Evolutionary conservation across 2,113 vertebrate species (phyloP), one percentile per base, ranked within the genome.

Genomic region (Hypocryptadius cinnamomeus): DNA sequence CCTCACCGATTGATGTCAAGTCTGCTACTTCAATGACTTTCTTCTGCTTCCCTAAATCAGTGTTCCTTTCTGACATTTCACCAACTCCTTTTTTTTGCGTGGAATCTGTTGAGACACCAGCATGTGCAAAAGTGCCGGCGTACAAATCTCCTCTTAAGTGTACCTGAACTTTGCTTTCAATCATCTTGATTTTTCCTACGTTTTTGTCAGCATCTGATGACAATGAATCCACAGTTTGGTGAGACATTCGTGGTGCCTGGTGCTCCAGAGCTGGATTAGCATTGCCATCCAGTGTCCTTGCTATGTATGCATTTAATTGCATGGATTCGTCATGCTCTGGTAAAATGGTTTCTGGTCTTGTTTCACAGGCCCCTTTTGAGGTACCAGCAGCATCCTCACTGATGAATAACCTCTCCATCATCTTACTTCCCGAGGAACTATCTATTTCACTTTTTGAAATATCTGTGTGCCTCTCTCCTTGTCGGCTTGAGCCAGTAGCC

Each of bases 201-300:
- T 78, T 87, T 88, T 89, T 96, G 53, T 89, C 81, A 90, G 39
- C 13, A 2, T 77, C 80, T 95, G 87, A 51, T n/a, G 81, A 81
- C 78, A 71, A 45, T n/a, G 93, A 94, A 74, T 87, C 91, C 68
- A 68, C 66, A 78, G 78, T 96, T 61, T 91, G 84, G 72, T 42
- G 84, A 79, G 81, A 59, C 50, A 18, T 84, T 87, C 96, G 82
- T 2, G 6, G 73, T 20, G 27, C 85, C 57, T 64, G 77, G 51
- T 72, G 88, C 53, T 73, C 53, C 4, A 50, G 63, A 88, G 95
- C 93, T 92, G 96, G 95, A 86, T 98, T 97, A 89, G 96, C 96
- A 79, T 97, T 97, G 76, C 96, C 95, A 95, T 98, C 97, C 81
- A 97, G 56, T 0, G 37, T 72, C 72, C 95, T 96, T 79, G 83